Conservation (phyloP, 1,140 invertebrate species). For the Cotesia typhae region DNA sequence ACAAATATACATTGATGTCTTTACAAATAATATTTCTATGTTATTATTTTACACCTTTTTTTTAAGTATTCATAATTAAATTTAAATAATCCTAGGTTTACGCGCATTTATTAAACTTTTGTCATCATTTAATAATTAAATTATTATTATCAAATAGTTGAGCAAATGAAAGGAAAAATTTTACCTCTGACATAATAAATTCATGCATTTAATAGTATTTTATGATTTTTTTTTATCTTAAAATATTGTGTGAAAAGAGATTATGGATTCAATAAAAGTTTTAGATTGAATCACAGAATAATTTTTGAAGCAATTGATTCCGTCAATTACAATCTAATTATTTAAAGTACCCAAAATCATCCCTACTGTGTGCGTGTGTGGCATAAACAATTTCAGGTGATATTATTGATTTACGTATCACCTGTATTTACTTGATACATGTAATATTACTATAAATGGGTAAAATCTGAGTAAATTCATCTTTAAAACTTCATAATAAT, state of each 20-base stretch:
- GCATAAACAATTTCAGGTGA: constrained; percentile 29
- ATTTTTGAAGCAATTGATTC: constrained; percentile 7
- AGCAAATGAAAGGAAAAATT: constrained; percentile 4
- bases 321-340: no score
- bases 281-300: not conserved
- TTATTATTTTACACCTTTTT: not conserved
- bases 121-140: not conserved
- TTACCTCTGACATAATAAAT: constrained; percentile 22
- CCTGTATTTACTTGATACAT: constrained; percentile 16
- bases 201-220: constrained; percentile 39
- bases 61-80: constrained; percentile 20
- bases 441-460: constrained; percentile 13
- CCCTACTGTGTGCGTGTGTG: constrained; percentile 39
- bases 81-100: constrained; percentile 30
- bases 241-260: constrained; percentile 9
- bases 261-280: not conserved
- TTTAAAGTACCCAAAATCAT: constrained; percentile 12
- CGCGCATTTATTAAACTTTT: not conserved
- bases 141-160: not conserved
- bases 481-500: no score
- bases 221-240: constrained; percentile 27
- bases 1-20: constrained; percentile 10
- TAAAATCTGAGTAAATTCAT: no score
- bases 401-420: constrained; percentile 13
- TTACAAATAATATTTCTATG: no score